phyloP scores from a whole-genome alignment of 2,113 vertebrate genomes.

The mouse (Mus musculus) region DNA sequence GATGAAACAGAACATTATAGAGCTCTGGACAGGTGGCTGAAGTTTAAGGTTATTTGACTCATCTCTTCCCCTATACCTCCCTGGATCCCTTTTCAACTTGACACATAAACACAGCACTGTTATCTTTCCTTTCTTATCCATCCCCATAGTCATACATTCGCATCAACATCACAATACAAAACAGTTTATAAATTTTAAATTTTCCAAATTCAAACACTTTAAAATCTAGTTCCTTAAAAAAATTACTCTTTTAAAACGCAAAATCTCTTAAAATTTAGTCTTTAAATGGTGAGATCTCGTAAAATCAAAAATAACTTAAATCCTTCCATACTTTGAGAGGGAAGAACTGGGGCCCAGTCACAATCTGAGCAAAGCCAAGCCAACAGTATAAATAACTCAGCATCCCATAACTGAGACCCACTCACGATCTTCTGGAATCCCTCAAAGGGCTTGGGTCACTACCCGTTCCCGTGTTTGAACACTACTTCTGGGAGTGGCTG shows the following conservation, averaged over 20 bases:
- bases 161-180: neutral
- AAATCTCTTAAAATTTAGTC: neutral
- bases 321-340: neutral
- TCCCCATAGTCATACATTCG: neutral
- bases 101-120: neutral
- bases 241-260: neutral
- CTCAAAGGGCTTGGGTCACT: neutral
- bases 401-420: neutral
- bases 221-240: neutral
- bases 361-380: neutral
- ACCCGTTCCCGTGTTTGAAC: neutral
- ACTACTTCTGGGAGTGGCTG: neutral
- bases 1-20: neutral
- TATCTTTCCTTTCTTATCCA: neutral
- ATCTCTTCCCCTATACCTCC: neutral
- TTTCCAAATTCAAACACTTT: neutral
- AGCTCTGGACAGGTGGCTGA: neutral
- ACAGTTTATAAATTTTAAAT: neutral
- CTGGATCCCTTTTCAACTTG: neutral
- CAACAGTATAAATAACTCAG: neutral
- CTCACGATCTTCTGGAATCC: neutral
- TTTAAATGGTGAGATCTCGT: neutral
- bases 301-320: neutral
- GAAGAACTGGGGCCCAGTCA: neutral
- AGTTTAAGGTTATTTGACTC: neutral